phyloP scores from a whole-genome alignment of 2,888 invertebrate species.

The Polyommatus icarus region DNA sequence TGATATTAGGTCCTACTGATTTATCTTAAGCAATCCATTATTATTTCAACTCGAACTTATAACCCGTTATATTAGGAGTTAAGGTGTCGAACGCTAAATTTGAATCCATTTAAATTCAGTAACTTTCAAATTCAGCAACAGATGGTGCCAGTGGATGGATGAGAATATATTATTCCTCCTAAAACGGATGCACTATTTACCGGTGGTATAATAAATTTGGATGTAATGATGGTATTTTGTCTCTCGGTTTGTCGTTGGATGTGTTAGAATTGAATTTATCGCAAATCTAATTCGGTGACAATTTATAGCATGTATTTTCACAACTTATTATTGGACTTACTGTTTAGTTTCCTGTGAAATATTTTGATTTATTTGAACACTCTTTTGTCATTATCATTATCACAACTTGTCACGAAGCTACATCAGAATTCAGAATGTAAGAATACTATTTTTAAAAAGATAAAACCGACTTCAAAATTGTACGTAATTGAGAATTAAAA shows the following conservation, averaged over 20 bases:
- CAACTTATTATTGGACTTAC: too few species aligned
- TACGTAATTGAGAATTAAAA: too few species aligned
- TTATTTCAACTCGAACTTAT: background rate
- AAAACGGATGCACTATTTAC: slow-evolving; percentile 31
- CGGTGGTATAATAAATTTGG: slow-evolving; percentile 16
- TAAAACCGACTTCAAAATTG: too few species aligned
- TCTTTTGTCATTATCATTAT: too few species aligned
- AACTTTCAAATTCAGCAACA: slow-evolving; percentile 30
- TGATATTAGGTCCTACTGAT: background rate
- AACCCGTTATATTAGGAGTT: slow-evolving; percentile 20
- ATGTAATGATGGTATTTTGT: slow-evolving; percentile 11
- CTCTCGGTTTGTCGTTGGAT: background rate
- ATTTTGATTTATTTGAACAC: too few species aligned
- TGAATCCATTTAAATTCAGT: slow-evolving; percentile 30
- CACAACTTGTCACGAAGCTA: background rate
- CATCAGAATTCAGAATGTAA: background rate
- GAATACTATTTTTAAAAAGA: too few species aligned
- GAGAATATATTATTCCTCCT: slow-evolving; percentile 23
- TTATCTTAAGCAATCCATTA: background rate
- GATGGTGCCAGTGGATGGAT: slow-evolving; percentile 26
- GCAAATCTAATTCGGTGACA: background rate
- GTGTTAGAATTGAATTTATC: background rate
- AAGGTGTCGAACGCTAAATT: slow-evolving; percentile 29
- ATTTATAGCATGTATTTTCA: background rate
- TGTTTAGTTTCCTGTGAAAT: too few species aligned